A percentile compares a stretch with the other conserved stretches of the same genome.
Conservation (phyloP, 2,888 invertebrate species). For the Cephus spinipes region DNA sequence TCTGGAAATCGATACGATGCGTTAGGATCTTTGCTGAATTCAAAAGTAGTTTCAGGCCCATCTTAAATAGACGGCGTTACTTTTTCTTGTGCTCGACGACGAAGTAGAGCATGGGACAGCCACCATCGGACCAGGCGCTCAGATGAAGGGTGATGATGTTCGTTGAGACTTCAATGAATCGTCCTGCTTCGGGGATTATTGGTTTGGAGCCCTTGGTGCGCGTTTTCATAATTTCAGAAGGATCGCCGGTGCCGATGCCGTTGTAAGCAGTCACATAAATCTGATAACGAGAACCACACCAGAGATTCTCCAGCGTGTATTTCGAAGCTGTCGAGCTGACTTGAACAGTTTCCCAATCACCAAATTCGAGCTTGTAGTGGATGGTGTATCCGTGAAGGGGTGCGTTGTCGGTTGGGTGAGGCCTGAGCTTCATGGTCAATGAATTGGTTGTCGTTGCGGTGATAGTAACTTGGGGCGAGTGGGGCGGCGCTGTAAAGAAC, state of each 20-base stretch:
- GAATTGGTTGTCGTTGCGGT: constrained; percentile 82
- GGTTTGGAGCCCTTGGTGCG: constrained; percentile 95
- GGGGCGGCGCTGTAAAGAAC: constrained; percentile 74
- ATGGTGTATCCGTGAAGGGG: constrained; percentile 94
- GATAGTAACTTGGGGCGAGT: constrained; percentile 80
- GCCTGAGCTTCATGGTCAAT: constrained; percentile 78
- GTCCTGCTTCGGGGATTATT: constrained; percentile 88
- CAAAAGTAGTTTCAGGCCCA: too few relatives aligned
- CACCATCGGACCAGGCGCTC: constrained; percentile 93
- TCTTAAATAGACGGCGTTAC: constrained; percentile 66
- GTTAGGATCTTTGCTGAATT: not conserved
- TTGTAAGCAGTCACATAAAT: constrained; percentile 94
- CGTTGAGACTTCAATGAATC: constrained; percentile 93
- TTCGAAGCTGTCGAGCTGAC: constrained; percentile 82
- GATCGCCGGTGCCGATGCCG: constrained; percentile 91
- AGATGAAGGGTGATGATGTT: constrained; percentile 93
- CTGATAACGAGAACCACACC: constrained; percentile 94
- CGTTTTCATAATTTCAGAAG: constrained; percentile 89
- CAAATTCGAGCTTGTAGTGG: constrained; percentile 94
- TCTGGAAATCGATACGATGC: constrained; percentile 65
- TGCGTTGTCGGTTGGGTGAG: constrained; percentile 83
- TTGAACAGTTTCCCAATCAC: constrained; percentile 92
- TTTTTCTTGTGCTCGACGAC: constrained; percentile 95
- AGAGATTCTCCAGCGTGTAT: constrained; percentile 86
- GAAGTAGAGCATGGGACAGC: constrained; percentile 95